Conservation (phyloP, 2,113 vertebrate species). For the Oostethus manadensis region DNA sequence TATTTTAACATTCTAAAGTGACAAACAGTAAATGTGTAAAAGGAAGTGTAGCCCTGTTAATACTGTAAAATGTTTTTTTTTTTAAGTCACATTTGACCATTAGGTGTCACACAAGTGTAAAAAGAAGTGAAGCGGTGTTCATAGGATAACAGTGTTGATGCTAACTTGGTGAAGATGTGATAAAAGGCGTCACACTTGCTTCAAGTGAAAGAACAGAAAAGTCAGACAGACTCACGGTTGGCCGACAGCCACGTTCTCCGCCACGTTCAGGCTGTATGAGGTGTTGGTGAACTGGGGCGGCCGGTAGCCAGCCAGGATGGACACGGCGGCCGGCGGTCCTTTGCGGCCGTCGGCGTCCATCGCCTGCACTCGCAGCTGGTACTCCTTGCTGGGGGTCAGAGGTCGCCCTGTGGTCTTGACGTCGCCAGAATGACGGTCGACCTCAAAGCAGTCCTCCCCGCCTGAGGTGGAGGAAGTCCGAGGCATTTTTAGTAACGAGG, state of each 20-base stretch:
- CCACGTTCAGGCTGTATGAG: slow-evolving; percentile 77
- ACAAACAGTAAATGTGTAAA: too few relatives aligned
- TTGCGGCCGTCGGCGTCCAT: slow-evolving; percentile 65
- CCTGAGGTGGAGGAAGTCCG: slow-evolving; percentile 54
- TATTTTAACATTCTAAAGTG: too few relatives aligned
- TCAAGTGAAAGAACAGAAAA: too few relatives aligned
- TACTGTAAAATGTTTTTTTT: too few relatives aligned
- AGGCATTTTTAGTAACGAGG: not conserved
- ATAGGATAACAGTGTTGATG: too few relatives aligned
- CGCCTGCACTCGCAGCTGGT: slow-evolving; percentile 77
- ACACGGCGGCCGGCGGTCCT: slow-evolving; percentile 68
- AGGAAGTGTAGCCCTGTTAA: too few relatives aligned
- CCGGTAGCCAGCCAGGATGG: slow-evolving; percentile 76
- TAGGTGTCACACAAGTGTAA: too few relatives aligned
- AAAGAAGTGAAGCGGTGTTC: too few relatives aligned
- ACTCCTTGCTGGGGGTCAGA: slow-evolving; percentile 76
- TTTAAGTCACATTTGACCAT: too few relatives aligned
- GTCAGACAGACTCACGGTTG: slow-evolving; percentile 73
- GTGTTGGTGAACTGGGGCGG: slow-evolving; percentile 83
- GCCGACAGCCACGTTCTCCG: slow-evolving; percentile 73
- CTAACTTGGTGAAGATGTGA: slow-evolving; percentile 22
- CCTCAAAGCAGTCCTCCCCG: slow-evolving; percentile 77
- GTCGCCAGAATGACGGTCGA: slow-evolving; percentile 74
- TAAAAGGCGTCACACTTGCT: too few relatives aligned
- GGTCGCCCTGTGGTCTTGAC: slow-evolving; percentile 77